Percentiles rank a stretch among this genome's conserved stretches.
Evolutionary conservation across 1,140 invertebrate species (phyloP).

Genomic region (Drosophila takahashii): DNA sequence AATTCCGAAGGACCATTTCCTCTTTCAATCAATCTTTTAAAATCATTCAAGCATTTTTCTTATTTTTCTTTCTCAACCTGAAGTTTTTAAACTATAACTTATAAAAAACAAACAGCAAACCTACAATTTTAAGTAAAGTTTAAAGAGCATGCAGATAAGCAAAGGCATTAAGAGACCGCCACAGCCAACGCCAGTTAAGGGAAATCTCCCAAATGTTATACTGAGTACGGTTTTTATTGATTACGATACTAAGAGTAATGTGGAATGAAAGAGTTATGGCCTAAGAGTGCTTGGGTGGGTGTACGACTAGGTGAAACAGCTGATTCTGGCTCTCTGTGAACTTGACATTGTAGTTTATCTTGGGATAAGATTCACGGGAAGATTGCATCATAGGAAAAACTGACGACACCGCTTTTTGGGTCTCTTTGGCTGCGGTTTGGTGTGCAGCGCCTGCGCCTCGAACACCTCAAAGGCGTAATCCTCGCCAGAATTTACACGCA

Average conservation of each 20-base stretch:
- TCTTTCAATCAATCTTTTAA: too few relatives aligned
- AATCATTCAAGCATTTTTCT: too few relatives aligned
- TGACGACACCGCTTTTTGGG: conserved; percentile 30
- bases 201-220: conserved; percentile 1
- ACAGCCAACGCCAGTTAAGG: conserved; percentile 10
- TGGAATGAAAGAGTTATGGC: conserved; percentile 22
- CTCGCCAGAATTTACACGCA: conserved; percentile 9
- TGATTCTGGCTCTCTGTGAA: conserved; percentile 25
- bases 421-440: conserved; percentile 24
- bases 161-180: neutral
- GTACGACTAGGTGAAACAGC: conserved; percentile 23
- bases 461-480: conserved; percentile 18
- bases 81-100: too few relatives aligned
- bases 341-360: conserved; percentile 22
- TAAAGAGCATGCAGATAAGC: conserved; percentile 1
- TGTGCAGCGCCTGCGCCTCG: conserved; percentile 29
- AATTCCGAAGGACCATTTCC: too few relatives aligned
- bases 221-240: conserved; percentile 24
- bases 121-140: too few relatives aligned
- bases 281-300: conserved; percentile 23
- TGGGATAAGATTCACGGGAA: neutral
- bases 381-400: conserved; percentile 26
- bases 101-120: too few relatives aligned
- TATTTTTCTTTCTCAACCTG: too few relatives aligned
- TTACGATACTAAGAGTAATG: conserved; percentile 31